Conservation (phyloP, 2,888 invertebrate genomes). For the Herminia tarsipennalis region DNA sequence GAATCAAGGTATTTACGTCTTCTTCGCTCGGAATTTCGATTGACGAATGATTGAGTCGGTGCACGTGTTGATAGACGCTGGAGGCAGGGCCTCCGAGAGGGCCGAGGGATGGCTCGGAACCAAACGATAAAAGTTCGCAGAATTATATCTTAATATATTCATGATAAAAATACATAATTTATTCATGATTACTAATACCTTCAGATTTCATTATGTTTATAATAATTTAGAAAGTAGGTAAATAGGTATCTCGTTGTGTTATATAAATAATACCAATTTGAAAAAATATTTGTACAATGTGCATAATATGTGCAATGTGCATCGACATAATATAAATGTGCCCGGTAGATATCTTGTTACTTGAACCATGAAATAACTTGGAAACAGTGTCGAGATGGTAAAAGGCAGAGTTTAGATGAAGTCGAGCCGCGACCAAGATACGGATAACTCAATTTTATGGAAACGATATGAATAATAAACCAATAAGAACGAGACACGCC, state of each 20-base stretch:
- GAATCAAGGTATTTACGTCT: conserved; percentile 61
- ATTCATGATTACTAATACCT: conserved; percentile 1
- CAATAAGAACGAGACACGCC: conserved; percentile 51
- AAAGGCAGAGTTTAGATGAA: conserved; percentile 60
- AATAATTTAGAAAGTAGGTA: too few relatives aligned
- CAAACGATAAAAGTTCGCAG: conserved; percentile 38
- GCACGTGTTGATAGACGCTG: conserved; percentile 66
- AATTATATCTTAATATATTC: conserved; percentile 14
- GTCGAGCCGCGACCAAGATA: conserved; percentile 49
- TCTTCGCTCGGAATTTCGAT: conserved; percentile 66
- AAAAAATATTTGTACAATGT: too few relatives aligned
- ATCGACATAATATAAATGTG: too few relatives aligned
- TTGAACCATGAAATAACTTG: conserved; percentile 38
- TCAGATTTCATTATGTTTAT: neutral
- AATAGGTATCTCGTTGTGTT: too few relatives aligned
- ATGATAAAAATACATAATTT: conserved; percentile 5
- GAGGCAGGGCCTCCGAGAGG: conserved; percentile 63
- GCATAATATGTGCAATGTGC: too few relatives aligned
- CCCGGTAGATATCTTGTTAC: conserved; percentile 16
- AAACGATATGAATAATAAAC: conserved; percentile 60
- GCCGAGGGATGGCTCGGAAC: conserved; percentile 50
- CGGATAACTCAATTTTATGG: conserved; percentile 54
- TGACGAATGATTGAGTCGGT: conserved; percentile 78
- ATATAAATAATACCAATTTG: neutral
- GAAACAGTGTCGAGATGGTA: conserved; percentile 53